phyloP scores from a whole-genome alignment of 2,113 vertebrate genomes.

The Sceloporus tristichus region DNA sequence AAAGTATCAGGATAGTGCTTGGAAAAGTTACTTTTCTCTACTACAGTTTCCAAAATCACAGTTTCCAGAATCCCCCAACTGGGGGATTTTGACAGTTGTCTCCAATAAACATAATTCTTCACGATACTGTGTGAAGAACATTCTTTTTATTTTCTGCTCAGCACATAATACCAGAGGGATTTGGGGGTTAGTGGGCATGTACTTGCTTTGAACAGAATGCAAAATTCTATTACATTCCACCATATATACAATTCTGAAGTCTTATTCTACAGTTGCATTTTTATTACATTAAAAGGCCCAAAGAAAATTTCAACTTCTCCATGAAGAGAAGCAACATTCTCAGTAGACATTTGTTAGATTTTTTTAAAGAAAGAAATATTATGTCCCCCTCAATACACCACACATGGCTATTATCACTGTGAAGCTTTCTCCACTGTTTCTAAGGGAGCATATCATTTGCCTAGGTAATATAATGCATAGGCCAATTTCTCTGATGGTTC shows the following conservation, averaged over 20 bases:
- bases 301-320: conserved; percentile 21
- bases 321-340: not conserved
- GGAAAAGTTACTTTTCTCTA: too few relatives aligned
- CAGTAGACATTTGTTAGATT: conserved; percentile 13
- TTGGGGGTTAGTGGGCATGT: not conserved
- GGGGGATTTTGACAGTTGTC: too few relatives aligned
- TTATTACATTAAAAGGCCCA: conserved; percentile 44
- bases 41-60: too few relatives aligned
- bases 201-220: conserved; percentile 35
- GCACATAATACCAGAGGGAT: not conserved
- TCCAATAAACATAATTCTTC: too few relatives aligned
- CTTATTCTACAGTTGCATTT: conserved; percentile 22
- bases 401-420: not conserved
- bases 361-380: not conserved
- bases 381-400: not conserved
- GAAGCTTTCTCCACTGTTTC: conserved; percentile 23
- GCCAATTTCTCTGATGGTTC: conserved; percentile 19
- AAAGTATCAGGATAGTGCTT: not conserved
- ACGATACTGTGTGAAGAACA: not conserved
- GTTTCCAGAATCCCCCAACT: too few relatives aligned
- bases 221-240: conserved; percentile 2
- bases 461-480: not conserved
- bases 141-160: not conserved
- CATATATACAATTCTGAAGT: conserved; percentile 8
- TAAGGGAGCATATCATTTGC: conserved; percentile 19